Evolutionary conservation across 64 coral and sea anemone genomes (phyloP), one percentile per base, ranked within the genome.

Genomic region (Orbicella faveolata): DNA sequence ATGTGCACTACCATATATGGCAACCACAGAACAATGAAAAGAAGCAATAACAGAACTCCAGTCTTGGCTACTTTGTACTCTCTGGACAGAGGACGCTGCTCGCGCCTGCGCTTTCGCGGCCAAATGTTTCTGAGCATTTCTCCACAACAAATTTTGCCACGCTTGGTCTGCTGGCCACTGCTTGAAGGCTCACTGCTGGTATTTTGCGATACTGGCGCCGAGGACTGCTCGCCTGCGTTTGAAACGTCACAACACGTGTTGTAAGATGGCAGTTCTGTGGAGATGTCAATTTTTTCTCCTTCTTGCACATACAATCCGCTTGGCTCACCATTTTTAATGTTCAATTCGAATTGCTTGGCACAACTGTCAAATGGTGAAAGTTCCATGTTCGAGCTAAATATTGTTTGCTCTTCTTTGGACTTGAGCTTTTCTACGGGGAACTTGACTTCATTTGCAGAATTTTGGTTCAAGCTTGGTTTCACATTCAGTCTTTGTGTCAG

Each of bases 31-130:
- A 95, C 62, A 19, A 93, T 78, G 51, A 95, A 98, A 16, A 87
- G 52, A 63, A 95, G 14, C 61, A 98, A 75, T 37, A 98, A 78
- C 34, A 95, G 19, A 16, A 95, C 26, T 0, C 96, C 93, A 19
- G 93, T 95, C 33, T 88, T 92, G 17, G 96, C 96, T 20, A 98
- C 87, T 80, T 93, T 95, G 52, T 87, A 95, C 70, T 98, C 96
- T 19, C 78, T 87, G 9, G 81, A 88, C n/a, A 93, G 36, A 6
- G 86, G 34, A 63, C 83, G 77, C 26, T 76, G 30, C 1, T 54
- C 83, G 52, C 23, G 87, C 66, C 67, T 79, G 33, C 26, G 25
- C 54, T 61, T 89, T 84, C 54, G 65, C 25, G 82, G 65, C 4
- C 67, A 72, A 72, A 26, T 37, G 51, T 20, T 83, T 79, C 20